Percentiles rank a stretch among this genome's conserved stretches.
Evolutionary conservation across 2,113 vertebrate genomes (phyloP).

Genomic region (Phycodurus eques): DNA sequence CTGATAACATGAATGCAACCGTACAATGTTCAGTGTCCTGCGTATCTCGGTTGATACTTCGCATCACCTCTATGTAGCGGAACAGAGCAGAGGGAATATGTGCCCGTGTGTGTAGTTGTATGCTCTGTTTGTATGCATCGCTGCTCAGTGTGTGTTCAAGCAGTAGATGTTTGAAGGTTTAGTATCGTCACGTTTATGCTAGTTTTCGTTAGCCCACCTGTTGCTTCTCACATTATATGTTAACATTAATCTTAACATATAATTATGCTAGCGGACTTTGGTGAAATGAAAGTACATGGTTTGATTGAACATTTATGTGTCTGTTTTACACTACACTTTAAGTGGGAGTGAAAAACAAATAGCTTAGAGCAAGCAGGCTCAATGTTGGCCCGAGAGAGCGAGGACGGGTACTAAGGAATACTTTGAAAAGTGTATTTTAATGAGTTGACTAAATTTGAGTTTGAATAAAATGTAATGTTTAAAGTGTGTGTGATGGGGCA

Average conservation of each 20-base stretch:
- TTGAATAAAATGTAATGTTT: background rate
- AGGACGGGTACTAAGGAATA: background rate
- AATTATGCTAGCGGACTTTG: background rate
- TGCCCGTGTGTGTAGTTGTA: background rate
- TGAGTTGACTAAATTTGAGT: background rate
- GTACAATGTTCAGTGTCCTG: background rate
- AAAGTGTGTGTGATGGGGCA: background rate
- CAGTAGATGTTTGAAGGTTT: background rate
- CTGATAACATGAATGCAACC: background rate
- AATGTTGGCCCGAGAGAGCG: background rate
- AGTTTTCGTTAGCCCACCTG: background rate
- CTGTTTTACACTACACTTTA: background rate
- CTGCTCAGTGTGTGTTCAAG: background rate
- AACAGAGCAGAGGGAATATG: background rate
- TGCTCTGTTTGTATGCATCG: background rate
- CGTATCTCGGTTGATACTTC: background rate
- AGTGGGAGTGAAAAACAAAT: background rate
- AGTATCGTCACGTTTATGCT: background rate
- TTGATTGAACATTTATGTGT: background rate
- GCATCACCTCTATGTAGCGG: background rate
- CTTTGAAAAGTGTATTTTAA: background rate
- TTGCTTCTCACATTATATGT: background rate
- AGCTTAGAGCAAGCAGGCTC: background rate
- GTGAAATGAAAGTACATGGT: background rate
- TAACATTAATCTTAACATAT: background rate